These are phyloP conservation scores for Luidia sarsii DNA, from an alignment of 53 echinoderm and acorn worm species.

Conservation along the genomic window DNA sequence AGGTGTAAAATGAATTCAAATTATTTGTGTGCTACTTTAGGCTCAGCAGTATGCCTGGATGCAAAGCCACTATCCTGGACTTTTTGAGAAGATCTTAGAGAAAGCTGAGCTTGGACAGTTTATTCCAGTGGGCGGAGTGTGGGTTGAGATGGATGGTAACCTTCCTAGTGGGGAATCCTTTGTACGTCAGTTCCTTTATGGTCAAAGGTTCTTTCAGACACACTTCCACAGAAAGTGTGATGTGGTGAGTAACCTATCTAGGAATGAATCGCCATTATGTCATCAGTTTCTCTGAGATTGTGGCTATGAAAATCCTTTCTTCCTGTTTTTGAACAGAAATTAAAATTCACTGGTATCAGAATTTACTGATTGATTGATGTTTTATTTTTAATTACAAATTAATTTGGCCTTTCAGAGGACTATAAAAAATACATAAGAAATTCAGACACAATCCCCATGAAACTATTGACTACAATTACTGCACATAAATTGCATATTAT, in stretches of 20 bases:
- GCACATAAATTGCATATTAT: too few species aligned
- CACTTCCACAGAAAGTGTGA: conserved; percentile 81
- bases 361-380: too few species aligned
- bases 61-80: conserved; percentile 55
- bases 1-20: neutral
- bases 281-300: neutral
- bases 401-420: too few species aligned
- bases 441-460: too few species aligned
- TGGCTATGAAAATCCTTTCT: too few species aligned
- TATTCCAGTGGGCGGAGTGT: conserved; percentile 93
- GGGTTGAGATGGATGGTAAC: conserved; percentile 99
- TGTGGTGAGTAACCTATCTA: conserved; percentile 80
- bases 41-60: conserved; percentile 96
- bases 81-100: conserved; percentile 59
- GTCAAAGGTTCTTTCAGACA: conserved; percentile 80
- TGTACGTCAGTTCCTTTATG: conserved; percentile 84
- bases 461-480: too few species aligned
- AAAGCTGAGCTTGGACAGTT: conserved; percentile 71
- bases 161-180: conserved; percentile 94
- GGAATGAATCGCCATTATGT: neutral
- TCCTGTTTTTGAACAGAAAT: too few species aligned
- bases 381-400: too few species aligned
- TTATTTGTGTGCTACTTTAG: conserved; percentile 18
- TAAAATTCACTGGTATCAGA: too few species aligned
- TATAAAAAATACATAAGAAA: too few species aligned